These are phyloP conservation scores for Emberiza fucata DNA, from an alignment of 2,113 vertebrate species.

Conservation along the genomic window DNA sequence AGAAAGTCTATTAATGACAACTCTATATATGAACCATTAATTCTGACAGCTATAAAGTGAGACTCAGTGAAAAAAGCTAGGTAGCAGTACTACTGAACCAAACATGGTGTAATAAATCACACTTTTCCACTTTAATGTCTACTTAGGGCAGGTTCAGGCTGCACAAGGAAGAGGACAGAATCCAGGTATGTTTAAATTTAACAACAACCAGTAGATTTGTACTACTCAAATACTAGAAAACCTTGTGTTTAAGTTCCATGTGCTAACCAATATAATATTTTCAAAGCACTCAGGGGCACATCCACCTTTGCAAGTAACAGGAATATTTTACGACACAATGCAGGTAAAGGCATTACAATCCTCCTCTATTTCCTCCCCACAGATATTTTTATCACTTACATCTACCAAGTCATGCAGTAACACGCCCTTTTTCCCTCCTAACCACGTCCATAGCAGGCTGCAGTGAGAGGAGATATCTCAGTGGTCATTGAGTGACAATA, in stretches of 20 bases:
- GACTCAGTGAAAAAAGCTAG: background rate
- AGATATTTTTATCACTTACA: background rate
- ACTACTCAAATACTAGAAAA: constrained; percentile 14
- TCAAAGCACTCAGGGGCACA: constrained; percentile 82
- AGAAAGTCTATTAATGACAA: background rate
- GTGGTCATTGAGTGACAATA: fast-evolving
- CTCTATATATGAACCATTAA: background rate
- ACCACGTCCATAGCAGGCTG: background rate
- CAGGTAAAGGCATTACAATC: constrained; percentile 76
- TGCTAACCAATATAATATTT: constrained; percentile 68
- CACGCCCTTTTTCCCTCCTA: background rate
- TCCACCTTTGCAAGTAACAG: constrained; percentile 71
- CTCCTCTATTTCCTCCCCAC: background rate
- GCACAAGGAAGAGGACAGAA: constrained; percentile 73
- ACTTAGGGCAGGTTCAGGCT: constrained; percentile 79
- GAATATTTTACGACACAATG: constrained; percentile 62
- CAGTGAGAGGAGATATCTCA: background rate
- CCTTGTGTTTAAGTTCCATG: background rate
- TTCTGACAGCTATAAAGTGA: background rate
- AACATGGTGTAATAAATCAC: background rate
- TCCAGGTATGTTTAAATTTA: constrained; percentile 74
- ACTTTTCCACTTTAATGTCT: constrained; percentile 57
- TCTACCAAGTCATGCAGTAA: background rate
- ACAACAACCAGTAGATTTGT: background rate
- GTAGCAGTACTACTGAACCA: background rate